phyloP scores from a whole-genome alignment of 2,113 vertebrate genomes.

The Rafetus swinhoei region DNA sequence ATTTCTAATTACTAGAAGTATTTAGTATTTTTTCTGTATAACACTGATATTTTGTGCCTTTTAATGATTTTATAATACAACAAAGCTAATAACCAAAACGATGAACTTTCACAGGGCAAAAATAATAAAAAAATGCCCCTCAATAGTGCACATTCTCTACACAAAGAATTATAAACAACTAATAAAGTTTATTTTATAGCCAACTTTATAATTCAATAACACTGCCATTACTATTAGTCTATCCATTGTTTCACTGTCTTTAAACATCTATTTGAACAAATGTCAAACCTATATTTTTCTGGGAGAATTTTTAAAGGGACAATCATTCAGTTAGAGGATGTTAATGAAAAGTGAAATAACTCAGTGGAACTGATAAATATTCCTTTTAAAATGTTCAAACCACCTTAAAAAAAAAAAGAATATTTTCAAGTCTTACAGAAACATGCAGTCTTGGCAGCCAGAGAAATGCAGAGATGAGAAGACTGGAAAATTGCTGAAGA shows the following conservation, averaged over 20 bases:
- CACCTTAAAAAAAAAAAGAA: conserved; percentile 18
- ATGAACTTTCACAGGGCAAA: conserved; percentile 8
- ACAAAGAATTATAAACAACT: conserved; percentile 1
- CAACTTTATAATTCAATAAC: conserved; percentile 52
- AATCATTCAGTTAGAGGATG: background rate
- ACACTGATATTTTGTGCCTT: conserved; percentile 8
- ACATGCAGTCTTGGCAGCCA: conserved; percentile 88
- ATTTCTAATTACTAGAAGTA: background rate
- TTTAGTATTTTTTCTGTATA: background rate
- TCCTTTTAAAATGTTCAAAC: conserved; percentile 2
- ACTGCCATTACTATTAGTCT: background rate
- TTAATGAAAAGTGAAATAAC: background rate
- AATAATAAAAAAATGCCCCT: conserved; percentile 36
- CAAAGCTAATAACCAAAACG: background rate
- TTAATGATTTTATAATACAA: conserved; percentile 8
- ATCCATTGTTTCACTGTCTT: background rate
- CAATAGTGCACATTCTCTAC: background rate
- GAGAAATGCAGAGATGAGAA: conserved; percentile 91
- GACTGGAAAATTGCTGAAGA: conserved; percentile 84
- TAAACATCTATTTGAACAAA: conserved; percentile 24
- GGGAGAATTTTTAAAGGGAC: background rate
- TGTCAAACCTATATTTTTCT: conserved; percentile 1
- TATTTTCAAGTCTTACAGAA: conserved; percentile 84
- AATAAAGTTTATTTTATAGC: conserved; percentile 22
- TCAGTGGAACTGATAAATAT: background rate